Percentiles rank a stretch among this genome's conserved stretches.
Evolutionary conservation across 1,140 invertebrate genomes (phyloP).

Genomic region (Panonychus citri): DNA sequence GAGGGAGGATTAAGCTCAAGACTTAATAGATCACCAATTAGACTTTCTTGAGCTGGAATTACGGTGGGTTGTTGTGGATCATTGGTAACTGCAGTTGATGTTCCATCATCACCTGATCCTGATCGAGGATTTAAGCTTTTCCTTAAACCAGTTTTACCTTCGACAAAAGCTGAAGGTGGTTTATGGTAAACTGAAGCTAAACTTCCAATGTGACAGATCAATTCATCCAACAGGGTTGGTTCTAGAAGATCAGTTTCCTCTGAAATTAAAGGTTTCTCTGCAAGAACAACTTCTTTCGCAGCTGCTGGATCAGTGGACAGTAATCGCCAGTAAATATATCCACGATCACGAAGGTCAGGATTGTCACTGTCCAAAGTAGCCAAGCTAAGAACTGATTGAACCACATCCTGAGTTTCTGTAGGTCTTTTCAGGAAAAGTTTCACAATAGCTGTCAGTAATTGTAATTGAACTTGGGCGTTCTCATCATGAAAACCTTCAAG

Average conservation of each 20-base stretch:
- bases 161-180: constrained; percentile 93
- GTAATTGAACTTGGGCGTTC: constrained; percentile 93
- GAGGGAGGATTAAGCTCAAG: constrained; percentile 57
- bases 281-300: constrained; percentile 96
- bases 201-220: constrained; percentile 96
- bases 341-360: constrained; percentile 89
- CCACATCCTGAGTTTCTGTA: constrained; percentile 90
- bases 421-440: constrained; percentile 95
- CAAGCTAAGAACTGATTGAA: constrained; percentile 72
- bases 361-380: constrained; percentile 98
- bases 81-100: constrained; percentile 14
- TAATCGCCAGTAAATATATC: constrained; percentile 98
- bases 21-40: constrained; percentile 85
- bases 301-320: constrained; percentile 93
- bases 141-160: constrained; percentile 35
- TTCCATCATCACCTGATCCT: constrained; percentile 4
- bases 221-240: constrained; percentile 86
- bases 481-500: constrained; percentile 99
- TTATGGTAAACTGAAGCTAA: constrained; percentile 98
- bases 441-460: constrained; percentile 88
- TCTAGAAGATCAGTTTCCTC: constrained; percentile 97
- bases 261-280: constrained; percentile 95
- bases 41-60: constrained; percentile 69
- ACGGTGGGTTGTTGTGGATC: constrained; percentile 36
- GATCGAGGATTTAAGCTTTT: constrained; percentile 20